Base-by-base conservation (phyloP, 2,113 vertebrate genomes). In the Campylomormyrus numenius region DNA sequence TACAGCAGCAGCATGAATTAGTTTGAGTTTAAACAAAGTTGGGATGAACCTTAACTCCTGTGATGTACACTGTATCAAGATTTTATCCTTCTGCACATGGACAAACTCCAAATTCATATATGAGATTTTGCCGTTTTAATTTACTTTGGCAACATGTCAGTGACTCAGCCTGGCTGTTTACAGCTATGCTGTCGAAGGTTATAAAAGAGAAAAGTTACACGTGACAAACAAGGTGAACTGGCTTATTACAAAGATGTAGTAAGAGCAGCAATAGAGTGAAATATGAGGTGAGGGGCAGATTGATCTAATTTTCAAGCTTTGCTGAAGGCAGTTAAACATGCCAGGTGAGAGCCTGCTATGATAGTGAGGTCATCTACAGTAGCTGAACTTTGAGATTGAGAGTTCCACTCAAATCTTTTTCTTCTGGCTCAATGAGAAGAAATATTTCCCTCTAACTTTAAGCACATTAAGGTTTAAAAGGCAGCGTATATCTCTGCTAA, bases 381-480 rank as follows among this genome's bases (percentile, higher is more conserved):
- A 85, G 45, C 21, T 24, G 2, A 9, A 46, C 39, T 85, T 48
- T 85, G 42, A 85, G 21, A 85, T 4, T 45, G 15, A 19, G 35
- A 21, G 77, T 83, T 45, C 83, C 83, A n/a, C 7, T 45, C 45
- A 42, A 42, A 80, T 80, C 11, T 42, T 39, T n/a, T 85, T 46
- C 39, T 45, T 85, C 7, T 85, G 83, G 45, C 83, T 85, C 19
- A 39, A 11, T 48, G 24, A 48, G 42, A 85, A 24, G 42, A 46
- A 85, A 48, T 85, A 85, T 46, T 85, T 85, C 83, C 83, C 83
- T 48, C 19, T 13, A 85, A 85, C 83, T 48, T 85, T 48, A 46
- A 85, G 83, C 45, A 46, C 83, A 85, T 85, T 85, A 85, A n/a
- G 42, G 83, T 48, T 85, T 85, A 11, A 85, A 85, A 85, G 42